phyloP scores from a whole-genome alignment of 2,888 invertebrate genomes.

The Melanchra persicariae region DNA sequence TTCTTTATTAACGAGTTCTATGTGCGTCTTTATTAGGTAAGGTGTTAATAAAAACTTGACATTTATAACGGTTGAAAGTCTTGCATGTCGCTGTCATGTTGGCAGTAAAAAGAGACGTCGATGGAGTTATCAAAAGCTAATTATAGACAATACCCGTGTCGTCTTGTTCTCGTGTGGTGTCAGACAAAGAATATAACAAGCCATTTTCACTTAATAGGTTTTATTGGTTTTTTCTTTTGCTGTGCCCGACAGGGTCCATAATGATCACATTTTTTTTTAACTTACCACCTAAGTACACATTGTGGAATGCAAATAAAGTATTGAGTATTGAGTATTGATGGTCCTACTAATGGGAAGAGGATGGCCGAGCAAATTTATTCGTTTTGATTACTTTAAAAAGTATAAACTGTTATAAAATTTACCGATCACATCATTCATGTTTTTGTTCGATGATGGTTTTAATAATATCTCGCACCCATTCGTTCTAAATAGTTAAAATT shows the following conservation, averaged over 20 bases:
- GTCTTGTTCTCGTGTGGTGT: slow-evolving; percentile 6
- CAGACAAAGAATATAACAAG: slow-evolving; percentile 35
- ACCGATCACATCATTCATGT: neutral
- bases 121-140: slow-evolving; percentile 38
- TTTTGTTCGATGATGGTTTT: neutral
- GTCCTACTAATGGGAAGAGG: neutral
- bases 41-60: slow-evolving; percentile 46
- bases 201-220: slow-evolving; percentile 12
- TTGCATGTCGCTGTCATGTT: slow-evolving; percentile 26
- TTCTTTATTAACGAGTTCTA: slow-evolving; percentile 23
- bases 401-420: neutral
- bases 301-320: too few species aligned
- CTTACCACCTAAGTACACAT: too few species aligned
- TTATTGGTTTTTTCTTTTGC: too few species aligned
- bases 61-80: slow-evolving; percentile 42
- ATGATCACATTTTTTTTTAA: too few species aligned
- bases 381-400: neutral
- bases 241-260: too few species aligned
- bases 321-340: too few species aligned
- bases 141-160: slow-evolving; percentile 22
- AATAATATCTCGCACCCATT: neutral
- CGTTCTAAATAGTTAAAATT: neutral
- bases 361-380: neutral
- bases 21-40: slow-evolving; percentile 23
- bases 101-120: slow-evolving; percentile 25